Percentiles rank a stretch among this genome's conserved stretches.
phyloP scores from a whole-genome alignment of 1,140 invertebrate genomes.

The Coenobita brevimanus region DNA sequence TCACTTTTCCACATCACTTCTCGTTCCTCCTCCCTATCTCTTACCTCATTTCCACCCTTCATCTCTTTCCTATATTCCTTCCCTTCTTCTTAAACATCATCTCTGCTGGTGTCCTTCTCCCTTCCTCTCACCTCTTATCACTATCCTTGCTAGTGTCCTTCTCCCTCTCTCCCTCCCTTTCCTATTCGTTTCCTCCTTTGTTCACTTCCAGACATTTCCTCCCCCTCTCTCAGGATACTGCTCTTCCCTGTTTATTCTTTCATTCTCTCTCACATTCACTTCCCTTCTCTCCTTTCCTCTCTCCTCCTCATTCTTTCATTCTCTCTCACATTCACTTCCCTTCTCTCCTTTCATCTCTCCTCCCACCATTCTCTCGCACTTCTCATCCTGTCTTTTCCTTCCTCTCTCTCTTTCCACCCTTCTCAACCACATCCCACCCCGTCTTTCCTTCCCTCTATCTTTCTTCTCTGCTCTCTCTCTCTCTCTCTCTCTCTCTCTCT shows the following conservation, averaged over 20 bases:
- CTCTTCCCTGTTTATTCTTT: neutral
- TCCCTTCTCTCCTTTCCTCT: neutral
- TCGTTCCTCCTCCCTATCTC: too few species aligned
- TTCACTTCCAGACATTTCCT: neutral
- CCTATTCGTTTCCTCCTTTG: neutral
- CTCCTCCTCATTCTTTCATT: neutral
- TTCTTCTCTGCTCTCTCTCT: too few species aligned
- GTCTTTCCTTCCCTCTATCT: neutral
- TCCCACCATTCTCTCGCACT: neutral
- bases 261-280: neutral
- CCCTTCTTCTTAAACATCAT: too few species aligned
- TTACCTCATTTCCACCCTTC: too few species aligned
- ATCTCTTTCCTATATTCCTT: too few species aligned
- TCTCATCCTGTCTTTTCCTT: too few species aligned
- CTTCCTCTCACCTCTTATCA: conserved; percentile 6
- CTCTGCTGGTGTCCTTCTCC: neutral
- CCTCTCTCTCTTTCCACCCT: too few species aligned
- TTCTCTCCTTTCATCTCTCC: neutral
- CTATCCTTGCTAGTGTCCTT: neutral
- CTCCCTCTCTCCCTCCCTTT: neutral
- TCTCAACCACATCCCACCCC: neutral
- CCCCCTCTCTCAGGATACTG: neutral
- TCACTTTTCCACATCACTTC: too few species aligned
- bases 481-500: neutral
- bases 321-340: too few species aligned